These are phyloP conservation scores for Synaphobranchus kaupii DNA, from an alignment of 2,797 vertebrate species.

Conservation along the genomic window DNA sequence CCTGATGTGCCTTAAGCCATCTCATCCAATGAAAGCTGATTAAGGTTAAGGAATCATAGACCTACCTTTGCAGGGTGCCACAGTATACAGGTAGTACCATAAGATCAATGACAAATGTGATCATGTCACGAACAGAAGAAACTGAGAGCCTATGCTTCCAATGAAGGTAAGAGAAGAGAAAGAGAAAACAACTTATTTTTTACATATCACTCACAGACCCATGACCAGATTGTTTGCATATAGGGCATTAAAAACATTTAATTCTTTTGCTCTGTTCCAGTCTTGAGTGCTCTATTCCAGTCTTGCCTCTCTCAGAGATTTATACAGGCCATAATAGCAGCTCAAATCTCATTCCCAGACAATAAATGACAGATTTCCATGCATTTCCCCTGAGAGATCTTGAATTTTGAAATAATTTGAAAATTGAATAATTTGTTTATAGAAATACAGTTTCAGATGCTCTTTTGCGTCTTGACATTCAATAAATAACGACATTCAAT, in stretches of 20 bases:
- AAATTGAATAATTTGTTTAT: not conserved
- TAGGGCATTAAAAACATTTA: conserved; percentile 16
- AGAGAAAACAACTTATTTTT: conserved; percentile 48
- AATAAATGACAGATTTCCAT: not conserved
- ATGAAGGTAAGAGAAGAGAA: conserved; percentile 30
- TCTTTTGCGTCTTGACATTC: not conserved
- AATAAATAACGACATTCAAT: not conserved
- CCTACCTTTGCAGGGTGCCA: not conserved
- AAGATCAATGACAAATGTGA: not conserved
- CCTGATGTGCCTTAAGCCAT: not conserved
- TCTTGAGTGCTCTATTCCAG: not conserved
- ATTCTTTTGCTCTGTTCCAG: not conserved
- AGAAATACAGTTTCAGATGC: not conserved
- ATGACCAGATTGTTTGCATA: conserved; percentile 49
- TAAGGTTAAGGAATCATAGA: not conserved
- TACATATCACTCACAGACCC: conserved; percentile 56
- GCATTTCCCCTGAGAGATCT: not conserved
- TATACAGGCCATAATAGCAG: not conserved
- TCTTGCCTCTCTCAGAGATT: not conserved
- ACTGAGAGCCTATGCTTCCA: conserved; percentile 57
- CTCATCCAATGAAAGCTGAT: not conserved
- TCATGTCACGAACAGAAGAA: conserved; percentile 48
- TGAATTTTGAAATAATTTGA: not conserved
- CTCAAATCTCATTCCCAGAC: not conserved
- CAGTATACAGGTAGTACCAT: not conserved